These are phyloP conservation scores for Myiotriccus ornatus DNA, from an alignment of 2,797 vertebrate genomes.

Conservation along the genomic window DNA sequence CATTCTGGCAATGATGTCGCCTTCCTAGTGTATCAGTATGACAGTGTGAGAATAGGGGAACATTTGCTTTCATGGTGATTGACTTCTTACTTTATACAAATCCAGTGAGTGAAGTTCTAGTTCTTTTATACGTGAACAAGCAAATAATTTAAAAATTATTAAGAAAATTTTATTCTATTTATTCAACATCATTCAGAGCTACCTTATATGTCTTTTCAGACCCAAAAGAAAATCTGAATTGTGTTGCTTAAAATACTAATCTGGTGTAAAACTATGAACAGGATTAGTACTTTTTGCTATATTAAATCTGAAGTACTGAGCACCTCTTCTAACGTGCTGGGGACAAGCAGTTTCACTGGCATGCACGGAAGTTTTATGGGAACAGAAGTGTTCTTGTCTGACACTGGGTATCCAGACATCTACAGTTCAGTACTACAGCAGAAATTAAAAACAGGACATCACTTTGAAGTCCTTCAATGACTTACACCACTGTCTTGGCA, in stretches of 20 bases:
- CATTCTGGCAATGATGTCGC: background rate
- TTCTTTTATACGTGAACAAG: background rate
- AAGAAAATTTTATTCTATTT: background rate
- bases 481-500: background rate
- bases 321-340: background rate
- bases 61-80: background rate
- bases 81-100: background rate
- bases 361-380: background rate
- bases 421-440: background rate
- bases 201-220: background rate
- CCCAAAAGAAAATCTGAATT: background rate
- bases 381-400: background rate
- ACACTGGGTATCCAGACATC: background rate
- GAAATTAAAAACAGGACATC: background rate
- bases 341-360: background rate
- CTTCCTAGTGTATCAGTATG: background rate
- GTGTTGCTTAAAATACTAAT: background rate
- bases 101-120: background rate
- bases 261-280: background rate
- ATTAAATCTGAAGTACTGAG: background rate
- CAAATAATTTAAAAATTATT: background rate
- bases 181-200: background rate
- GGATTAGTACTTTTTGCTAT: background rate
- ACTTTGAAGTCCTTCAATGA: background rate
- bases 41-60: background rate